These are phyloP conservation scores for Mellivora capensis DNA, from an alignment of 2,113 vertebrate species.

Conservation along the genomic window DNA sequence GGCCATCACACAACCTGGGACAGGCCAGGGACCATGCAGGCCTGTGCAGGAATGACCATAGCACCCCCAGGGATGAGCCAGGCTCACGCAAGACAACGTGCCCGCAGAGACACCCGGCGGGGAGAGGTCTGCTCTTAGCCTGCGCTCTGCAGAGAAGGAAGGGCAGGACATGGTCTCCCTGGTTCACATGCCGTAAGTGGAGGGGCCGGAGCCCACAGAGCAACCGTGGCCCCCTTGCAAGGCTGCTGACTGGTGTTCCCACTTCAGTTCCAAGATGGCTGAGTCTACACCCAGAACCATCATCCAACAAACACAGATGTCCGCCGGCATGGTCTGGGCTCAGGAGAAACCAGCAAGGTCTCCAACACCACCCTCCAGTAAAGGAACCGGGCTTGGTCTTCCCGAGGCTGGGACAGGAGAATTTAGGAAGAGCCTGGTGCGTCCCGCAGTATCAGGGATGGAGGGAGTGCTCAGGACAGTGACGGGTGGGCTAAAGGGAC, in stretches of 20 bases:
- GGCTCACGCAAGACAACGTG: accelerated
- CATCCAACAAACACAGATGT: neutral
- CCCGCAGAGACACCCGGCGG: accelerated
- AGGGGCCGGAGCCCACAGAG: neutral
- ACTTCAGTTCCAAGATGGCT: accelerated
- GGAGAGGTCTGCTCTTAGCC: neutral
- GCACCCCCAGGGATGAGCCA: accelerated
- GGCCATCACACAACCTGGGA: too few relatives aligned
- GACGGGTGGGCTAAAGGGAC: neutral
- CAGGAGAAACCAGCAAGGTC: accelerated
- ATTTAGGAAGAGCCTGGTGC: neutral
- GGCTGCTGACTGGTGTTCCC: accelerated
- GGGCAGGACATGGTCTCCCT: neutral
- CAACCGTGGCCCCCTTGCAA: accelerated
- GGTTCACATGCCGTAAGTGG: accelerated
- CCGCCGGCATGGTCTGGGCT: accelerated
- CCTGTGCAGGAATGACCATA: accelerated
- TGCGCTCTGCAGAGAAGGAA: neutral
- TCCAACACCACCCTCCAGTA: accelerated
- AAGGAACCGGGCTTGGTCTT: neutral
- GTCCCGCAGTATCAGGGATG: neutral
- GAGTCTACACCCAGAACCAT: too few relatives aligned
- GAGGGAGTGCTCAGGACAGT: neutral
- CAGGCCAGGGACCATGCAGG: neutral
- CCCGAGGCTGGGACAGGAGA: accelerated